These are phyloP conservation scores for Malthinus flaveolus DNA, from an alignment of 2,888 invertebrate species.

Conservation along the genomic window DNA sequence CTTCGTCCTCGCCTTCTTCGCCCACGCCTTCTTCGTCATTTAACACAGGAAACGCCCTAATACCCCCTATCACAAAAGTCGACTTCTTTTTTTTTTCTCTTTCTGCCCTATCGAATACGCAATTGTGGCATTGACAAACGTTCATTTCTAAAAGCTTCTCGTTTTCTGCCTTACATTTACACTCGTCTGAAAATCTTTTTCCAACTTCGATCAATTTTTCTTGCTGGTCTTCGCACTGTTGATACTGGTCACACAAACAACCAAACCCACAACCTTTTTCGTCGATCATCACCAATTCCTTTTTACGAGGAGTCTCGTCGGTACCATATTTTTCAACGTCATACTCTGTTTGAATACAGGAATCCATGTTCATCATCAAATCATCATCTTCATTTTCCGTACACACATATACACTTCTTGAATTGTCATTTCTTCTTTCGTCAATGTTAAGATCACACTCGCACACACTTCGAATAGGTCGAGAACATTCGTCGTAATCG, in stretches of 20 bases:
- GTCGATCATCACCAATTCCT: not conserved
- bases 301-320: too few species aligned
- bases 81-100: slow-evolving; percentile 20
- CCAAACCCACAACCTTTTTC: too few species aligned
- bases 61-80: slow-evolving; percentile 35
- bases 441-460: slow-evolving; percentile 9
- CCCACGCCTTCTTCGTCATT: slow-evolving; percentile 12
- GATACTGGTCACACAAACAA: too few species aligned
- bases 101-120: slow-evolving; percentile 30
- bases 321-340: too few species aligned
- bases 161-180: slow-evolving; percentile 37
- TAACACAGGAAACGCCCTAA: slow-evolving; percentile 4
- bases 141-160: slow-evolving; percentile 29
- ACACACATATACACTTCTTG: not conserved
- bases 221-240: not conserved
- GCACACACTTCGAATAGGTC: slow-evolving; percentile 1
- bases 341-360: too few species aligned
- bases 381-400: not conserved
- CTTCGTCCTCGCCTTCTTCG: slow-evolving; percentile 5
- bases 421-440: not conserved
- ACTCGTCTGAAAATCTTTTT: slow-evolving; percentile 14
- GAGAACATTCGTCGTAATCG: slow-evolving; percentile 4
- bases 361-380: not conserved
- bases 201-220: slow-evolving; percentile 8
- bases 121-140: slow-evolving; percentile 37